These are phyloP conservation scores for Chromobotia macracanthus DNA, from an alignment of 2,797 vertebrate species.

Conservation along the genomic window DNA sequence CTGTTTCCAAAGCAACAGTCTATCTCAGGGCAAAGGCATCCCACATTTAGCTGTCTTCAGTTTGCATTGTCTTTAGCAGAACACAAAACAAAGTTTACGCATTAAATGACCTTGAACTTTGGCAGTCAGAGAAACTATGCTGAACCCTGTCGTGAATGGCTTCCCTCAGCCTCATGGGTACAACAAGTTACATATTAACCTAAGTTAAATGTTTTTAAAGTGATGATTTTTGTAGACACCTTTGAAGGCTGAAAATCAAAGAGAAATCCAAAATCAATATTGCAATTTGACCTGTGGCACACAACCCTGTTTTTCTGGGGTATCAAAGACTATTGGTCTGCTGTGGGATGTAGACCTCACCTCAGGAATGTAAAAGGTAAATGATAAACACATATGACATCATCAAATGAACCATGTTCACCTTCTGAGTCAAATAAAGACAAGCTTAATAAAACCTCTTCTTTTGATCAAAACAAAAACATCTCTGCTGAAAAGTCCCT, in stretches of 20 bases:
- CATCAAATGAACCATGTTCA: conserved; percentile 13
- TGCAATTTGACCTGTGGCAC: conserved; percentile 26
- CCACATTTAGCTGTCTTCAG: conserved; percentile 57
- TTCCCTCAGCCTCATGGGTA: neutral
- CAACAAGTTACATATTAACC: conserved; percentile 23
- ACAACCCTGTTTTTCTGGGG: conserved; percentile 21
- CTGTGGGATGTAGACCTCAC: neutral
- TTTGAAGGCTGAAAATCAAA: conserved; percentile 31
- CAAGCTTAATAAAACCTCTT: conserved; percentile 73
- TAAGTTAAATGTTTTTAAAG: conserved; percentile 41
- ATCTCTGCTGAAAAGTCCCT: conserved; percentile 72
- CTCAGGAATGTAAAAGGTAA: conserved; percentile 14
- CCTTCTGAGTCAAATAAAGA: conserved; percentile 64
- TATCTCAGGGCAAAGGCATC: conserved; percentile 62
- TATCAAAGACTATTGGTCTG: conserved; percentile 20
- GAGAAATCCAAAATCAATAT: conserved; percentile 36
- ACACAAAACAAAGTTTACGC: neutral
- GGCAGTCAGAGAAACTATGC: neutral
- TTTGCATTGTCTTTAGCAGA: neutral
- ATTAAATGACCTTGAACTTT: conserved; percentile 28
- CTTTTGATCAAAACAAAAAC: conserved; percentile 71
- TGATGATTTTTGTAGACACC: conserved; percentile 26
- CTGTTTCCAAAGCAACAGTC: conserved; percentile 79
- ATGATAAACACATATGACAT: conserved; percentile 39
- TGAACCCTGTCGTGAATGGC: conserved; percentile 1